phyloP scores from a whole-genome alignment of 2,113 vertebrate species.

The Sus scrofa region DNA sequence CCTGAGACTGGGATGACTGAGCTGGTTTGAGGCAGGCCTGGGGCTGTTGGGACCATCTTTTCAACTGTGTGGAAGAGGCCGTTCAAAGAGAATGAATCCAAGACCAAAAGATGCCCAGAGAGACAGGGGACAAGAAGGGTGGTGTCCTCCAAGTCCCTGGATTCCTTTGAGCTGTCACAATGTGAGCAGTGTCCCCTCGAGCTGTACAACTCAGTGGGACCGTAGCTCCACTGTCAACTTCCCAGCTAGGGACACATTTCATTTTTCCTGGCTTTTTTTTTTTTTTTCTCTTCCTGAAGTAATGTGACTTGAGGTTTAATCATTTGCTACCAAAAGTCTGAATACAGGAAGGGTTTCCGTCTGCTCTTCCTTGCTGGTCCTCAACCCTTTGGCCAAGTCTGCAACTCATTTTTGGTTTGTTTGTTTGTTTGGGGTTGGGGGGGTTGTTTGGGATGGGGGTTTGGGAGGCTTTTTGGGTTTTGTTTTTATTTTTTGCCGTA shows the following conservation, averaged over 20 bases:
- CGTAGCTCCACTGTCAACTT: too few species aligned
- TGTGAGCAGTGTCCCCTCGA: neutral
- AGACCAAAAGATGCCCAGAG: neutral
- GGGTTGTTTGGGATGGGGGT: too few species aligned
- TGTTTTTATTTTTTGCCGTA: too few species aligned
- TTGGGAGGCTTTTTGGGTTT: too few species aligned
- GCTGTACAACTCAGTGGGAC: neutral
- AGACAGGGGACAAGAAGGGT: neutral
- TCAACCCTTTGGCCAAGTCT: neutral
- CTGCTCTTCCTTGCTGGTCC: neutral
- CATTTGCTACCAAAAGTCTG: slow-evolving; percentile 16
- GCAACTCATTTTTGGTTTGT: neutral
- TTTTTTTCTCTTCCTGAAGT: neutral
- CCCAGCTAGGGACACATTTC: neutral
- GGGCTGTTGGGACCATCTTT: neutral
- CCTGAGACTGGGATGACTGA: neutral
- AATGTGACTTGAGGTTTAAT: neutral
- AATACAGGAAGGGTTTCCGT: neutral
- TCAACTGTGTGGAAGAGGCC: neutral
- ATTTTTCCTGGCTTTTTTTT: neutral
- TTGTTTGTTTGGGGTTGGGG: too few species aligned
- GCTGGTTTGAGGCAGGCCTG: neutral
- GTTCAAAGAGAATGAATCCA: neutral
- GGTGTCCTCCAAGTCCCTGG: neutral
- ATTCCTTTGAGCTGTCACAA: too few species aligned